Base-by-base conservation (phyloP, 1,140 invertebrate genomes). In the Leptinotarsa lineolata region DNA sequence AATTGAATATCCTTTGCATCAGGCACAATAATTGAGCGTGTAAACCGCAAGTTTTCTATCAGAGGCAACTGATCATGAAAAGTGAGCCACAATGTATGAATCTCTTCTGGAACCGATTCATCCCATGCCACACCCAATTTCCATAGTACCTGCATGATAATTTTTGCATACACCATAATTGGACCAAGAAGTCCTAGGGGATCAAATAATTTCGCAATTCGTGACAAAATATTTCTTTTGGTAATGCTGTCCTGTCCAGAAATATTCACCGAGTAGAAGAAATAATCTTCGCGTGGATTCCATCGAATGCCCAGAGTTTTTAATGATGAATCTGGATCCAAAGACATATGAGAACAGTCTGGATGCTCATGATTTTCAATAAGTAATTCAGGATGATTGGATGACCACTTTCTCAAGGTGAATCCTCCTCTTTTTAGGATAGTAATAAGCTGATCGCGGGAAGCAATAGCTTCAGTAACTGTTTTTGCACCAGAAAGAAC, bases 71-170 rank as follows among this genome's bases (percentile, higher is more conserved):
- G 46, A n/a, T 63, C 54, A 18, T 60, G 39, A 22, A 60, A 44
- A 45, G n/a, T 30, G 16, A 24, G 6, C 60, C 21, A 73, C 45
- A 6, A 48, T 16, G 46, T 73, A 16, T 39, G 46, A 48, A 81
- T 66, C 16, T 79, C 65, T 39, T 72, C 54, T 46, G 83, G 81
- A 54, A 85, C 22, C 45, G 63, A 12, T 48, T 82, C 78, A 77
- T 87, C 85, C 85, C 84, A 87, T 8, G 74, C 77, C 12, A 81
- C 22, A 12, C 79, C 72, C 24, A 11, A 6, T 64, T 65, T 65
- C 82, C 83, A 85, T 4, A 85, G 58, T 6, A 75, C 72, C 78
- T 85, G 82, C 45, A 86, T 80, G 8, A 86, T 63, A 11, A 85
- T 70, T 79, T 86, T 85, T 30, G 79, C 76, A 8, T 72, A 76